Percentiles rank a stretch among this genome's conserved stretches.
Conservation (phyloP, 1,140 invertebrate genomes). For the Drosophila pachea region DNA sequence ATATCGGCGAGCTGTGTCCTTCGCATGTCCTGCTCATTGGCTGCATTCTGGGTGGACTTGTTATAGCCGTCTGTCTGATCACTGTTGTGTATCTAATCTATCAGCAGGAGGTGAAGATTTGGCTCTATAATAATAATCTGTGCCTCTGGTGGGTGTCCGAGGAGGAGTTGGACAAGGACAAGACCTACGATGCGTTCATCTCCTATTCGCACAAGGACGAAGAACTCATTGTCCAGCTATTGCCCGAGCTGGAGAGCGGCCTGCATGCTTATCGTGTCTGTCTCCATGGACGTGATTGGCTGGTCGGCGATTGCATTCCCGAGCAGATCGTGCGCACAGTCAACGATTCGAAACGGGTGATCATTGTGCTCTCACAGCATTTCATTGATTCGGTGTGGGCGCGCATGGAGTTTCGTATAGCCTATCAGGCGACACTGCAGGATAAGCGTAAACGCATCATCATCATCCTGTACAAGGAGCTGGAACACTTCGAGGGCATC, state of each 20-base stretch:
- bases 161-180: slow-evolving; percentile 87
- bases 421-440: slow-evolving; percentile 86
- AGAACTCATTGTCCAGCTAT: slow-evolving; percentile 84
- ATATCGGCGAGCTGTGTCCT: slow-evolving; percentile 80
- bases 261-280: slow-evolving; percentile 84
- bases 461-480: slow-evolving; percentile 87
- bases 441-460: slow-evolving; percentile 88
- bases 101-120: slow-evolving; percentile 84
- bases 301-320: slow-evolving; percentile 87
- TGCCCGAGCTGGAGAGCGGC: slow-evolving; percentile 84
- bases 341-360: slow-evolving; percentile 87
- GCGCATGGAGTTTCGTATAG: slow-evolving; percentile 89
- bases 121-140: slow-evolving; percentile 84
- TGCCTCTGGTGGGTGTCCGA: slow-evolving; percentile 85
- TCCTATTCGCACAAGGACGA: slow-evolving; percentile 91
- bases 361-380: slow-evolving; percentile 89
- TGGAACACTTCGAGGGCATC: slow-evolving; percentile 83
- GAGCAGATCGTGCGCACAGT: slow-evolving; percentile 89
- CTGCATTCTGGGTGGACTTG: slow-evolving; percentile 77
- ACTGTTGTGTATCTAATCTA: slow-evolving; percentile 83
- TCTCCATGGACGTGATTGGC: slow-evolving; percentile 90
- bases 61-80: slow-evolving; percentile 79
- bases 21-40: slow-evolving; percentile 75
- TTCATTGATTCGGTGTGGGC: slow-evolving; percentile 92
- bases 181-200: slow-evolving; percentile 91